Conservation (phyloP, 2,888 invertebrate genomes). For the Dasysyrphus albostriatus region DNA sequence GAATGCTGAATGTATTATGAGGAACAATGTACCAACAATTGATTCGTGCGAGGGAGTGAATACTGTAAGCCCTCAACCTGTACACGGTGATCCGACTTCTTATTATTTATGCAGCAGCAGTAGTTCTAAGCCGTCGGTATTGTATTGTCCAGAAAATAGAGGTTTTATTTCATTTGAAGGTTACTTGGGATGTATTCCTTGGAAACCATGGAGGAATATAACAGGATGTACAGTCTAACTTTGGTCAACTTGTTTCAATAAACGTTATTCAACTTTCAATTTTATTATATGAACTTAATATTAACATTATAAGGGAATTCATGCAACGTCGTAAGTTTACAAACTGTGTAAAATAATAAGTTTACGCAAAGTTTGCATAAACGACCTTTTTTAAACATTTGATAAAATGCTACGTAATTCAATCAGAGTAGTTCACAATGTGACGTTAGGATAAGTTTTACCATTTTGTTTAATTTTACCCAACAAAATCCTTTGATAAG, state of each 20-base stretch:
- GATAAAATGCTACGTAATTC: too few relatives aligned
- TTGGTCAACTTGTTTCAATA: not conserved
- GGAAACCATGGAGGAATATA: conserved; percentile 72
- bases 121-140: conserved; percentile 43
- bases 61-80: conserved; percentile 66
- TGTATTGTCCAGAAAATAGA: conserved; percentile 64
- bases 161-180: conserved; percentile 70
- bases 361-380: too few relatives aligned
- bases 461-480: too few relatives aligned
- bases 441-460: too few relatives aligned
- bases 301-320: too few relatives aligned
- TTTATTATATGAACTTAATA: too few relatives aligned
- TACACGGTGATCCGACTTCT: conserved; percentile 61
- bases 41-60: conserved; percentile 35
- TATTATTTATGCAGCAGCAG: conserved; percentile 72
- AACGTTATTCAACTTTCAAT: too few relatives aligned
- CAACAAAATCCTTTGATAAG: too few relatives aligned
- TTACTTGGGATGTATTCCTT: conserved; percentile 77
- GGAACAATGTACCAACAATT: not conserved
- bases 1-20: conserved; percentile 61
- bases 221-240: conserved; percentile 32
- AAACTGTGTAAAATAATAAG: too few relatives aligned
- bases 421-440: too few relatives aligned
- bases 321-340: too few relatives aligned
- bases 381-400: too few relatives aligned